phyloP scores from a whole-genome alignment of 1,140 invertebrate genomes.

The Delia radicum region DNA sequence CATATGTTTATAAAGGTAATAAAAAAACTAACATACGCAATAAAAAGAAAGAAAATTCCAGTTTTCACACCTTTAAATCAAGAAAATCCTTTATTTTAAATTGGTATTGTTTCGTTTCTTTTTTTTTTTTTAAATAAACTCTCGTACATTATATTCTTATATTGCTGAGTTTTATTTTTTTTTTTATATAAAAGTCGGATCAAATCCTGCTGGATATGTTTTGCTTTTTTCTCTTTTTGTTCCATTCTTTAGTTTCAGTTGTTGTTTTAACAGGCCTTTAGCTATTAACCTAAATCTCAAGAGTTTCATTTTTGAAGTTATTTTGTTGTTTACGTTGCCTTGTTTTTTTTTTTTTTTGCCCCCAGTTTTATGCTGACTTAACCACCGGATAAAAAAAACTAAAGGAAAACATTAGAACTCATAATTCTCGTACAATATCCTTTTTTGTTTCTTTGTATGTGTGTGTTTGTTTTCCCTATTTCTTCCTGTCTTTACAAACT shows the following conservation, averaged over 20 bases:
- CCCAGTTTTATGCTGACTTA: not conserved
- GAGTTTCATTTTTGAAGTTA: not conserved
- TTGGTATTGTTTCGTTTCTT: no score
- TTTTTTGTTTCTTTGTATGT: not conserved
- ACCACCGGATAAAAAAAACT: not conserved
- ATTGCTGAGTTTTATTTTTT: not conserved
- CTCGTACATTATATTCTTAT: not conserved
- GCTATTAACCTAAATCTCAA: not conserved
- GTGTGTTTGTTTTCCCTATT: not conserved
- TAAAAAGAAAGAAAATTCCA: no score
- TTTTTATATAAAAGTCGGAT: no score
- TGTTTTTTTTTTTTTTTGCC: not conserved
- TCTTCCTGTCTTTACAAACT: not conserved
- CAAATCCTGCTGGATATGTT: not conserved
- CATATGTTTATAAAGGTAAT: no score
- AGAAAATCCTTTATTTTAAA: no score
- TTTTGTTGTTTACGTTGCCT: not conserved
- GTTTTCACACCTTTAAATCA: not conserved
- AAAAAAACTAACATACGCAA: no score
- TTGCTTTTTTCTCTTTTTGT: not conserved
- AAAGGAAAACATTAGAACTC: not conserved
- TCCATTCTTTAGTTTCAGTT: not conserved
- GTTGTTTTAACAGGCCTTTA: not conserved
- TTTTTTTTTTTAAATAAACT: no score
- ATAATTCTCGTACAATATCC: not conserved